Evolutionary conservation across 2,797 vertebrate genomes (phyloP), one percentile per base, ranked within the genome.

Genomic region (Nannoperca obscura): DNA sequence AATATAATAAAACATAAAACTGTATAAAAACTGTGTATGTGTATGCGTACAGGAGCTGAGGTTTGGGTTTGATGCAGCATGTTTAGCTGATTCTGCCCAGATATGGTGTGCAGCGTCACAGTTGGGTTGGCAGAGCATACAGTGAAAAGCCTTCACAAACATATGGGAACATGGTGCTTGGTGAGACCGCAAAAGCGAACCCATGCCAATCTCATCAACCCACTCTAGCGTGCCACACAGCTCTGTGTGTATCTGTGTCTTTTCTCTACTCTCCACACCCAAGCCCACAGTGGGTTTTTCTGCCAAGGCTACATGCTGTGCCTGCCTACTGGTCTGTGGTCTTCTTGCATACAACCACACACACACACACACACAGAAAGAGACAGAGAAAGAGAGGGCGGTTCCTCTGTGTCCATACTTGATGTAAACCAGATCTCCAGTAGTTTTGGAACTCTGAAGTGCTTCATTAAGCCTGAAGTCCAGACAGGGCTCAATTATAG

Each of bases 361-460:
- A 71, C 58, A 69, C 65, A 71, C n/a, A n/a, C 58, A 80, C 69
- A 69, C 74, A 72, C 11, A 64, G 27, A 74, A 20, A 68, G 27
- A 71, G 52, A 77, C 47, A 15, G 27, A 71, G 74, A 81, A 64
- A 58, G 74, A 76, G 71, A 81, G 80, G 83, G 88, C 34, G 80
- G 84, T 78, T 86, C 80, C 87, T 75, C 70, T 12, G 47, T 53
- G 79, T 82, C 86, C 78, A 62, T 49, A 60, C 71, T 83, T 91
- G 86, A 92, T 89, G 71, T 74, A 84, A 93, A 91, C 88, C 90
- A 92, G 90, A 91, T 87, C 86, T 78, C 77, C 68, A 78, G 82
- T 78, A 54, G 79, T 75, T 83, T 67, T 90, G 76, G 83, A 87
- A 86, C 83, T 64, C 55, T 75, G 74, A 70, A 83, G 84, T 64